Percentiles rank a stretch among this genome's conserved stretches.
Evolutionary conservation across 1,140 invertebrate species (phyloP).

Genomic region (Nasonia longicornis): DNA sequence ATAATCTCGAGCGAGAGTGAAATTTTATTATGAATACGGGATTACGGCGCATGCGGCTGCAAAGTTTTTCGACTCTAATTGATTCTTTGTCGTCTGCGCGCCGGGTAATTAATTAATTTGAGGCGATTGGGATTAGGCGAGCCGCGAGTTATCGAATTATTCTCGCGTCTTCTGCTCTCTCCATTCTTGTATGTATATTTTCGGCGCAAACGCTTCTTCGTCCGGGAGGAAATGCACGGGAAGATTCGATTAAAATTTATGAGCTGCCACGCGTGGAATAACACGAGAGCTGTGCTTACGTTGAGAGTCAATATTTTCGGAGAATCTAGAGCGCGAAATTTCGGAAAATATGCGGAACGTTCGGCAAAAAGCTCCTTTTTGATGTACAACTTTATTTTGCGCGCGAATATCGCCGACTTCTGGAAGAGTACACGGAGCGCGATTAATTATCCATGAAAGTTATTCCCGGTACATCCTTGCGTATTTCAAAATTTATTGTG

Average conservation of each 20-base stretch:
- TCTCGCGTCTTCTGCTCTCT: not conserved
- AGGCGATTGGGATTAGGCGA: no score
- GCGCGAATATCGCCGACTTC: not conserved
- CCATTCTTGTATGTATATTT: not conserved
- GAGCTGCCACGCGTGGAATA: not conserved
- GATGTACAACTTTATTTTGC: not conserved
- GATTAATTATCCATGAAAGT: not conserved
- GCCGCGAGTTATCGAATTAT: not conserved
- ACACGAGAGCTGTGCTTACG: no score
- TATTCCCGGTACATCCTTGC: not conserved
- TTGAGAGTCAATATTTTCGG: not conserved
- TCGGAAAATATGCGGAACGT: not conserved
- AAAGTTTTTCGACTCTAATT: slow-evolving; percentile 14
- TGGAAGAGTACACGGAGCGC: not conserved
- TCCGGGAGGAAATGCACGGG: not conserved
- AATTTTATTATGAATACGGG: slow-evolving; percentile 35
- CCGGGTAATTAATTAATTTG: not conserved
- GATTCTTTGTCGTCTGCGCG: not conserved
- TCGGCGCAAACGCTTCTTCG: not conserved
- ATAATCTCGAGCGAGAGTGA: slow-evolving; percentile 7
- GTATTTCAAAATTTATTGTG: not conserved
- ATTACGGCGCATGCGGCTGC: not conserved
- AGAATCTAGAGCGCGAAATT: not conserved
- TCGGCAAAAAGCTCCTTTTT: not conserved
- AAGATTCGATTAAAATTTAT: slow-evolving; percentile 13